phyloP scores from a whole-genome alignment of 2,797 vertebrate species.

The Triplophysa yarkandensis region DNA sequence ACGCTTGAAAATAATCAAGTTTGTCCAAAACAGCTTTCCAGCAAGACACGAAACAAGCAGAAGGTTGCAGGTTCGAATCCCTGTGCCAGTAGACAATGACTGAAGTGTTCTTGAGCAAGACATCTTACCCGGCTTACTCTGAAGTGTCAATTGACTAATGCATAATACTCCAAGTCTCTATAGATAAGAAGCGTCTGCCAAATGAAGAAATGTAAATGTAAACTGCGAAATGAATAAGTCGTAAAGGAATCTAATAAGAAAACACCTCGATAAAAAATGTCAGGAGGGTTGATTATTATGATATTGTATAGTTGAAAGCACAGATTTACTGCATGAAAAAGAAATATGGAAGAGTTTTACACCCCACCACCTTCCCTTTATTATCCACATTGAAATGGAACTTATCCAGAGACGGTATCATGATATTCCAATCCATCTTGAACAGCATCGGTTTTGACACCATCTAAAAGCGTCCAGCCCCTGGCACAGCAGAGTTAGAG shows the following conservation, averaged over 20 bases:
- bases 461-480: neutral
- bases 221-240: too few species aligned
- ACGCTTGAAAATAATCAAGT: too few species aligned
- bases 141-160: too few species aligned
- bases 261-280: neutral
- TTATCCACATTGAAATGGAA: neutral
- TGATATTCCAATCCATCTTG: neutral
- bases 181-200: too few species aligned
- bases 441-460: conserved; percentile 1
- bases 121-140: too few species aligned
- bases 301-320: neutral
- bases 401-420: neutral
- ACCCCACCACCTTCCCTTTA: neutral
- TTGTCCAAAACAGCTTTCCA: too few species aligned
- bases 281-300: neutral
- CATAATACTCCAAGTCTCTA: too few species aligned
- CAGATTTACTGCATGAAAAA: neutral
- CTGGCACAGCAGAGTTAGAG: neutral
- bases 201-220: too few species aligned
- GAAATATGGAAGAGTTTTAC: neutral
- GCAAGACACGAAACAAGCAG: too few species aligned
- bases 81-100: too few species aligned
- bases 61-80: too few species aligned
- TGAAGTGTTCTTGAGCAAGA: too few species aligned
- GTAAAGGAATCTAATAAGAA: neutral